phyloP scores from a whole-genome alignment of 1,140 invertebrate species.

The Magallana ariakensis region DNA sequence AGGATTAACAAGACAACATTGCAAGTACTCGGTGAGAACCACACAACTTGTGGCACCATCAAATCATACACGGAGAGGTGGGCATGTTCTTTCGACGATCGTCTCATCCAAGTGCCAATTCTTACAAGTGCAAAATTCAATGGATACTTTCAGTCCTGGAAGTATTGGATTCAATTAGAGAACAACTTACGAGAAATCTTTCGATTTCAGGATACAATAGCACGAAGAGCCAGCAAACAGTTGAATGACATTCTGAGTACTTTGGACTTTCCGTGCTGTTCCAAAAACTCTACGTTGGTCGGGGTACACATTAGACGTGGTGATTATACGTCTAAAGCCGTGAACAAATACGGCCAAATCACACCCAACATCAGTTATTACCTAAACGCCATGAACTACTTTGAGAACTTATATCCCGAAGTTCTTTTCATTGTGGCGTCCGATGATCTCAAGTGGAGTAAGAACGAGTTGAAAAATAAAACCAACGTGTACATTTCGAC shows the following conservation, averaged over 20 bases:
- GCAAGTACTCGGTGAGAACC: not conserved
- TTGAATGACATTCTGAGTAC: conserved; percentile 40
- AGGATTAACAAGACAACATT: conserved; percentile 40
- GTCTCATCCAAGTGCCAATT: conserved; percentile 54
- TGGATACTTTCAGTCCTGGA: conserved; percentile 68
- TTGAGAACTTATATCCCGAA: conserved; percentile 42
- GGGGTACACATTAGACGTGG: conserved; percentile 70
- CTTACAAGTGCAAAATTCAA: conserved; percentile 45
- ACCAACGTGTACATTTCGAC: conserved; percentile 49
- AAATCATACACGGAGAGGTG: conserved; percentile 43
- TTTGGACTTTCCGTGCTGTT: conserved; percentile 13
- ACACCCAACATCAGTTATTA: conserved; percentile 57
- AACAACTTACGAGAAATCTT: conserved; percentile 60
- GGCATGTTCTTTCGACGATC: conserved; percentile 58
- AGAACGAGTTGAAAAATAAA: conserved; percentile 3
- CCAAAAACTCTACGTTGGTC: conserved; percentile 50
- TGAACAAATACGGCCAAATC: conserved; percentile 48
- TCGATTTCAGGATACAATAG: conserved; percentile 59
- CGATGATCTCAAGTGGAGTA: conserved; percentile 55
- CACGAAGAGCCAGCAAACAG: conserved; percentile 37
- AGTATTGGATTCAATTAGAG: conserved; percentile 64
- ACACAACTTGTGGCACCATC: not conserved
- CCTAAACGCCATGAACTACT: conserved; percentile 55
- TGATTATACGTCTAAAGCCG: conserved; percentile 49
- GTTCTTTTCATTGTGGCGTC: conserved; percentile 60